Conservation (phyloP, 2,797 vertebrate species). For the Spheniscus humboldti region DNA sequence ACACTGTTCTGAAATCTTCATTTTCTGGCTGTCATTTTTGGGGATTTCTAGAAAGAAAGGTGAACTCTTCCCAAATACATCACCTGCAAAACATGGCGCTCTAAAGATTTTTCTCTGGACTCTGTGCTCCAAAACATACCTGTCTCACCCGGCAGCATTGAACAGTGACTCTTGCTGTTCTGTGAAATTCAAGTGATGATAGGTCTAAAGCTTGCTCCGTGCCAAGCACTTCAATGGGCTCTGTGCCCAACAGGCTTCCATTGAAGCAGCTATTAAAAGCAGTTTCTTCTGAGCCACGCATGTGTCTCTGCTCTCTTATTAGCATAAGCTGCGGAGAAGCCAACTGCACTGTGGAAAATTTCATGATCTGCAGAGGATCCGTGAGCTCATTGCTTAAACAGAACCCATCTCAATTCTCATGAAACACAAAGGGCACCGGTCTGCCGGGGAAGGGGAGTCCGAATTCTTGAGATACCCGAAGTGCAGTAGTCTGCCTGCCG, state of each 20-base stretch:
- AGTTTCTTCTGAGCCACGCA: neutral
- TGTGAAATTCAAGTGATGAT: neutral
- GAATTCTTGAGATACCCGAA: neutral
- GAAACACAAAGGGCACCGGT: neutral
- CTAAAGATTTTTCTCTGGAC: neutral
- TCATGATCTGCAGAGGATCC: neutral
- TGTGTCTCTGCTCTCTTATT: neutral
- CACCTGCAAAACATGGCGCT: neutral
- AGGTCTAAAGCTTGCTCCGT: neutral
- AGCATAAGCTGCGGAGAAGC: slow-evolving; percentile 5
- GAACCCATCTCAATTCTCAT: neutral
- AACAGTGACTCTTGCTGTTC: neutral
- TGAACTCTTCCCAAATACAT: neutral
- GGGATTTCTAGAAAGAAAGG: neutral
- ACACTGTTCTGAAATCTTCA: neutral
- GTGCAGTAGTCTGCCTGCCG: neutral
- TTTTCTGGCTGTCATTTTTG: neutral
- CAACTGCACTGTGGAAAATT: neutral
- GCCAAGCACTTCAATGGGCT: neutral
- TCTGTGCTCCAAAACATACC: neutral
- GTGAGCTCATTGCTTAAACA: neutral
- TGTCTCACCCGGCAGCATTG: neutral
- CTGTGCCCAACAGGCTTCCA: neutral
- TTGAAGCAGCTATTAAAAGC: neutral
- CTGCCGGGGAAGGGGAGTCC: neutral